phyloP scores from a whole-genome alignment of 2,797 vertebrate species.

The Rallus crepitans region DNA sequence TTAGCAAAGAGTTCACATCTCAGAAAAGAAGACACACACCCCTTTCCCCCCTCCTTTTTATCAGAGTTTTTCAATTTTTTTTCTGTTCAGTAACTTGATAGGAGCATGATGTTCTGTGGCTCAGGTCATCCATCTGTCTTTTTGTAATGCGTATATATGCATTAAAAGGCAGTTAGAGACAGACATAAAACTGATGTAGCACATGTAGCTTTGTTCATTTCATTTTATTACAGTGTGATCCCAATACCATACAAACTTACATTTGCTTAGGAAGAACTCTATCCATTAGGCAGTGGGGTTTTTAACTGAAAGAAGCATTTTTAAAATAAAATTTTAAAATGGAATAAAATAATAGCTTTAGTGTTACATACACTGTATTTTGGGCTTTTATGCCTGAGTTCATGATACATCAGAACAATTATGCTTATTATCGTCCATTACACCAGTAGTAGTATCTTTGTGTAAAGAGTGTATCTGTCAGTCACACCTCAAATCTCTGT shows the following conservation, averaged over 20 bases:
- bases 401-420: constrained; percentile 26
- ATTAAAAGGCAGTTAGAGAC: constrained; percentile 15
- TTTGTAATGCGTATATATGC: background rate
- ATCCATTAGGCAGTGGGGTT: background rate
- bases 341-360: background rate
- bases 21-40: background rate
- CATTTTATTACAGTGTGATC: constrained; percentile 5
- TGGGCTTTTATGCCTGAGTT: constrained; percentile 46
- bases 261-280: constrained; percentile 12
- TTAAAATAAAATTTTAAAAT: background rate
- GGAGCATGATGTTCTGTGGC: background rate
- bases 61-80: background rate
- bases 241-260: background rate
- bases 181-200: background rate
- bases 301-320: background rate
- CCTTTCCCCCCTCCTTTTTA: background rate
- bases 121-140: background rate
- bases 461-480: background rate
- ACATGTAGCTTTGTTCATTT: background rate
- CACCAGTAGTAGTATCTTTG: background rate
- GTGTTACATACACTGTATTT: background rate
- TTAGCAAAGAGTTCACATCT: background rate
- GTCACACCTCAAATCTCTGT: background rate
- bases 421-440: constrained; percentile 31
- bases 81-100: background rate